Evolutionary conservation across 2,888 invertebrate species (phyloP), one percentile per base, ranked within the genome.

Genomic region (Macrosoma leucophasiata): DNA sequence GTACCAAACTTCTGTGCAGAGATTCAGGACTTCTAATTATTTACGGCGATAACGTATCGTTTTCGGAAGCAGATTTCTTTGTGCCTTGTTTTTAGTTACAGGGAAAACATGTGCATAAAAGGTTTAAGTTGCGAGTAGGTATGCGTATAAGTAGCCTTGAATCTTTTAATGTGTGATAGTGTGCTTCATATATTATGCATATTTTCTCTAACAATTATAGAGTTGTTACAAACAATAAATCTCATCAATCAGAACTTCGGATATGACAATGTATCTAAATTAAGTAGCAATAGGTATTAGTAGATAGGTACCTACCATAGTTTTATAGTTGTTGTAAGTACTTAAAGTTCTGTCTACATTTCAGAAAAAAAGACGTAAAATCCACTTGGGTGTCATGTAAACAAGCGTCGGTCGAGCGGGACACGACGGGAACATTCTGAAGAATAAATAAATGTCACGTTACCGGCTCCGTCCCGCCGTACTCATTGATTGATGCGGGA

Each of bases 371-470:
- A 44, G 44, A 37, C 35, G 35, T 34, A 35, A 43, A 35, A 33
- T 32, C 36, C 29, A 31, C 35, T 40, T 30, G 46, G 48, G 54
- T 60, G 64, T 64, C 64, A 61, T 68, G 73, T 74, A 69, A 73
- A 70, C 68, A 64, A 55, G 65, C 56, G 54, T 51, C 54, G 52
- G 56, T 58, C 57, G 62, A 49, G 50, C 48, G 61, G 54, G 58
- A 72, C 74, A 70, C 59, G 75, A 72, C 74, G 66, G 68, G 59
- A 64, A 74, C 75, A 79, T 70, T 67, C 68, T 58, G 55, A 54
- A 62, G 68, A 73, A 81, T 82, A 78, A 76, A 82, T 82, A 76
- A 76, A 76, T 66, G 78, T 75, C 79, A 70, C 62, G 63, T 73
- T 76, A 71, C 62, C 58, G 55, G 58, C 58, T 52, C 46, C 57